Percentiles rank a stretch among this genome's conserved stretches.
These are phyloP conservation scores for Castor canadensis DNA, from an alignment of 2,113 vertebrate genomes.

Conservation along the genomic window DNA sequence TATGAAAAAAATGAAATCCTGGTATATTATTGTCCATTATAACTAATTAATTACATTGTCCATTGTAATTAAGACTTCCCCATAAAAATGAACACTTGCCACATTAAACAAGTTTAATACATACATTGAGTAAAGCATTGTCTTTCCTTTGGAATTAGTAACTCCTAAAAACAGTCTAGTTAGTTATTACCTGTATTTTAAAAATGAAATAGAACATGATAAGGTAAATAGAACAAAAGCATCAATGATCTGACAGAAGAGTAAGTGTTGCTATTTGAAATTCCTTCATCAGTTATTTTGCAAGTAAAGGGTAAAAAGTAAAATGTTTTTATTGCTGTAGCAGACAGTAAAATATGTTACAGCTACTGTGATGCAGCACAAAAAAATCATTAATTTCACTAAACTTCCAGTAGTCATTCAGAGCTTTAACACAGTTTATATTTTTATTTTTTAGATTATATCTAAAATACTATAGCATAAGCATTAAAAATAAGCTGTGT, in stretches of 20 bases:
- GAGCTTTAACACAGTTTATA: not conserved
- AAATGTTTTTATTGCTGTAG: not conserved
- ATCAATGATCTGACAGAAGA: not conserved
- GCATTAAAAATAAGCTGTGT: not conserved
- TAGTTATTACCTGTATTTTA: not conserved
- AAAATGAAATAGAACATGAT: not conserved
- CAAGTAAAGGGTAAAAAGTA: not conserved
- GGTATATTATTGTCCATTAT: not conserved
- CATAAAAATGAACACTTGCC: not conserved
- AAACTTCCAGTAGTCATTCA: not conserved
- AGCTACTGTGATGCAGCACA: not conserved
- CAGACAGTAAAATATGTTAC: not conserved
- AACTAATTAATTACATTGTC: too few relatives aligned
- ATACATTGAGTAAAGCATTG: not conserved
- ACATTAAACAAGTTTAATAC: not conserved
- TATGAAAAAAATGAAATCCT: not conserved
- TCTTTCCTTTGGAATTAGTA: not conserved
- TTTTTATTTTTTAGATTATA: not conserved
- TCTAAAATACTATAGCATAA: not conserved
- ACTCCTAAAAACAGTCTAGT: not conserved
- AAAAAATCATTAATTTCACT: not conserved
- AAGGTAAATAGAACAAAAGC: not conserved
- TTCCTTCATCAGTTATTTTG: not conserved
- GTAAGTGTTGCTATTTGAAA: not conserved
- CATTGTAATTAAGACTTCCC: conserved; percentile 11